Evolutionary conservation across 92 coral and sea anemone genomes (phyloP).

Genomic region (Bergia puertoricense): DNA sequence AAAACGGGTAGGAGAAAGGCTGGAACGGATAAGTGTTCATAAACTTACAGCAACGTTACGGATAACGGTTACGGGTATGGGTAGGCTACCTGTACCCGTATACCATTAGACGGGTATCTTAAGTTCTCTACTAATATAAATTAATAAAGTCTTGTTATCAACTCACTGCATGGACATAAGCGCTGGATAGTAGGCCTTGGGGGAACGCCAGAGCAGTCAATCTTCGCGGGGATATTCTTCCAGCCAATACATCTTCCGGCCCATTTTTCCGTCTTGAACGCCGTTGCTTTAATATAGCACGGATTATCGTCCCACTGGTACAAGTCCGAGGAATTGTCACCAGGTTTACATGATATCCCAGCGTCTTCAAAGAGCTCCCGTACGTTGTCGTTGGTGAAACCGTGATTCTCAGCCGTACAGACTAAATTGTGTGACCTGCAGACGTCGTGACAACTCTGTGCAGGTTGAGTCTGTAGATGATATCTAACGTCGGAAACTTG

Average conservation of each 20-base stretch:
- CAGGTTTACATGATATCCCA: neutral
- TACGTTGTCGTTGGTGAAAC: conserved; percentile 5
- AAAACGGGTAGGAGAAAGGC: no score
- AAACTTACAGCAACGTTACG: no score
- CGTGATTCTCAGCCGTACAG: conserved; percentile 3
- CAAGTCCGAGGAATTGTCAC: neutral
- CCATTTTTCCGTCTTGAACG: conserved; percentile 20
- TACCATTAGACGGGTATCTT: no score
- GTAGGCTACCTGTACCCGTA: no score
- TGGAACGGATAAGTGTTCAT: no score
- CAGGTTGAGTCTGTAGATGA: conserved; percentile 10
- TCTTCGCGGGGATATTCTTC: conserved; percentile 2
- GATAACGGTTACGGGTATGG: no score
- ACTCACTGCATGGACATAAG: conserved; percentile 33
- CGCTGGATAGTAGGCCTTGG: conserved; percentile 27
- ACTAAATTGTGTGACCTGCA: neutral
- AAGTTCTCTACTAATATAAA: no score
- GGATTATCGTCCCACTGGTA: conserved; percentile 28
- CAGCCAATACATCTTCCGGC: conserved; percentile 34
- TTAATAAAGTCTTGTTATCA: neutral
- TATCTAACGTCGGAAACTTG: conserved; percentile 5
- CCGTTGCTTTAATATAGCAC: neutral
- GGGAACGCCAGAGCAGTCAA: conserved; percentile 23
- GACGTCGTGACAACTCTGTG: conserved; percentile 16
- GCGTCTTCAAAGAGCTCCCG: neutral